Evolutionary conservation across 1,140 invertebrate genomes (phyloP), one percentile per base, ranked within the genome.

Genomic region (Drosophila bifasciata): DNA sequence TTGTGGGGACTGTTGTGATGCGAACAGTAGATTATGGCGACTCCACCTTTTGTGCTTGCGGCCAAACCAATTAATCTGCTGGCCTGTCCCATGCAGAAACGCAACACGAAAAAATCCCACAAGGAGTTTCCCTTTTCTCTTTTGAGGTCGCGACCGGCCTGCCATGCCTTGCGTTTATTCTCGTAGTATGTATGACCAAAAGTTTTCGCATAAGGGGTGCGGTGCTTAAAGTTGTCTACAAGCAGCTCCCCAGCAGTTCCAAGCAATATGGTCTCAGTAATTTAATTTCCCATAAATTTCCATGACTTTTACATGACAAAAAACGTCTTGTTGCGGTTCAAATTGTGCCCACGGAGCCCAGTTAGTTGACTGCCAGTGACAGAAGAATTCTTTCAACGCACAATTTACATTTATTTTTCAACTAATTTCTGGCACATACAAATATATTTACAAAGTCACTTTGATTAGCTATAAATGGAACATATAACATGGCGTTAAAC

Each of bases 11-110:
- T 51, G 52, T 55, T 55, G 32, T 19, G 40, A 55, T 55, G 21
- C 28, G 44, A 21, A 25, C 16, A 58, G 13, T 13, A 76, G 52
- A 76, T 69, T 75, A 74, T 52, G 53, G 68, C 68, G 32, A 52
- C 56, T 66, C 67, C 71, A 71, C 79, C 69, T 69, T 45, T 68
- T 55, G 39, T 51, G 58, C 72, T 68, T 13, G 32, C 21, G 57
- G 66, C 23, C 69, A 75, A 88, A 81, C 73, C 68, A 85, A 85
- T 85, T 85, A 85, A 85, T 88, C 78, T 81, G 43, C 51, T 19
- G 56, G 51, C 57, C 44, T 61, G 59, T 51, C 56, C 36, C 50
- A 46, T 23, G 32, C 57, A 59, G 61, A 48, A 57, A 39, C 49
- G 32, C 16, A 50, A 49, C 49, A 25, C 16, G 48, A 49, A 67